Conservation (phyloP, 2,888 invertebrate species). For the Vannuccia rotundouncinata region DNA sequence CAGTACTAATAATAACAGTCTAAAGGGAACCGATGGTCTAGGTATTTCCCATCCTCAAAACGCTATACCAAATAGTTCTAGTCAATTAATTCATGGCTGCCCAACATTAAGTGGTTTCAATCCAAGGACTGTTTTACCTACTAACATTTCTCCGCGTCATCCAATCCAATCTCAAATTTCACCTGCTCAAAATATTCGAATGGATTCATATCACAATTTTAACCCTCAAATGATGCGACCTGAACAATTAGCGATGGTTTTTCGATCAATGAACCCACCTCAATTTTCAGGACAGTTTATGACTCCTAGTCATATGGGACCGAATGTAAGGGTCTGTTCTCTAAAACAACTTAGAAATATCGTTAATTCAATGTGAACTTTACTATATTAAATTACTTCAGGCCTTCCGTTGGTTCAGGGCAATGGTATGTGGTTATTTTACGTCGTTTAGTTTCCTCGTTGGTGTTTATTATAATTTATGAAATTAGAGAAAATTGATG, state of each 20-base stretch:
- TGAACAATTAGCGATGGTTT: background rate
- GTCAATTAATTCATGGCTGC: background rate
- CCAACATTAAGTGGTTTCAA: background rate
- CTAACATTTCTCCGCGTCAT: background rate
- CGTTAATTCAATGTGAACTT: no score
- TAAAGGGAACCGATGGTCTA: background rate
- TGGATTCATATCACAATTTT: background rate
- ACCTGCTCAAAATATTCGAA: background rate
- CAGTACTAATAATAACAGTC: background rate
- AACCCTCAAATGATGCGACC: background rate
- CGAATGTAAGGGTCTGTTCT: background rate
- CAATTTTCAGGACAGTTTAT: background rate
- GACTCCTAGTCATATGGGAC: background rate
- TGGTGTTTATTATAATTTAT: no score
- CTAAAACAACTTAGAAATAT: no score
- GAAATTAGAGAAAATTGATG: no score
- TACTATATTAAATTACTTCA: no score
- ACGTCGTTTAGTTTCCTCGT: no score
- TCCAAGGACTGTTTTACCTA: background rate
- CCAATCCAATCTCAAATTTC: background rate
- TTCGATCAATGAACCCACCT: background rate
- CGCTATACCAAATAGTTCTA: background rate
- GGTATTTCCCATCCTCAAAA: background rate
- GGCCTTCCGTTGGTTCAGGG: no score
- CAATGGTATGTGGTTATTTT: no score